Conservation (phyloP, 2,888 invertebrate species). For the Poecilobothrus nobilitatus region DNA sequence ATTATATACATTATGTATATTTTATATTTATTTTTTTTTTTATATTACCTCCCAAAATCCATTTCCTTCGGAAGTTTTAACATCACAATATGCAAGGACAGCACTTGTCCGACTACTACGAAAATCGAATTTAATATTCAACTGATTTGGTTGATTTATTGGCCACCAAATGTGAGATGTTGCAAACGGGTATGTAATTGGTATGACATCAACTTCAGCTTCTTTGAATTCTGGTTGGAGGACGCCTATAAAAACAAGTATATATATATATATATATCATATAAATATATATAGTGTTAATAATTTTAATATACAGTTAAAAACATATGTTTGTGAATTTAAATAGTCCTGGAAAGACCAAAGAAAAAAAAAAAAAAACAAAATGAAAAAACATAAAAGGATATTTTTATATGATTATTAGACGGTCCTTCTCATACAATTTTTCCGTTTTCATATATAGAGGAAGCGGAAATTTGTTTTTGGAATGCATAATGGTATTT, state of each 20-base stretch:
- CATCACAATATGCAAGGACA: constrained; percentile 76
- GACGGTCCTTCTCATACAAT: too few species aligned
- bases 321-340: not conserved
- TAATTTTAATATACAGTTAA: too few species aligned
- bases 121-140: constrained; percentile 77
- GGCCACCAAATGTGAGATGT: constrained; percentile 88
- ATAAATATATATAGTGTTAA: not conserved
- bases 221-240: constrained; percentile 76
- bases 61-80: constrained; percentile 59
- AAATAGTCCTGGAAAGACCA: not conserved
- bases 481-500: too few species aligned
- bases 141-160: constrained; percentile 60
- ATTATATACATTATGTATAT: too few species aligned
- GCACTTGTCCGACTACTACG: constrained; percentile 76
- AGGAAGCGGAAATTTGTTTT: too few species aligned
- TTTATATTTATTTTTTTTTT: too few species aligned
- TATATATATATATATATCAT: not conserved
- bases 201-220: constrained; percentile 75
- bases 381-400: constrained; percentile 9
- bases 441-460: too few species aligned
- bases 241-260: constrained; percentile 46
- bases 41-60: constrained; percentile 77
- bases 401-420: not conserved
- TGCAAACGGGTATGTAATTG: constrained; percentile 84
- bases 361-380: constrained; percentile 10